These are phyloP conservation scores for Temnothorax rugatulus DNA, from an alignment of 2,888 invertebrate genomes.

Conservation along the genomic window DNA sequence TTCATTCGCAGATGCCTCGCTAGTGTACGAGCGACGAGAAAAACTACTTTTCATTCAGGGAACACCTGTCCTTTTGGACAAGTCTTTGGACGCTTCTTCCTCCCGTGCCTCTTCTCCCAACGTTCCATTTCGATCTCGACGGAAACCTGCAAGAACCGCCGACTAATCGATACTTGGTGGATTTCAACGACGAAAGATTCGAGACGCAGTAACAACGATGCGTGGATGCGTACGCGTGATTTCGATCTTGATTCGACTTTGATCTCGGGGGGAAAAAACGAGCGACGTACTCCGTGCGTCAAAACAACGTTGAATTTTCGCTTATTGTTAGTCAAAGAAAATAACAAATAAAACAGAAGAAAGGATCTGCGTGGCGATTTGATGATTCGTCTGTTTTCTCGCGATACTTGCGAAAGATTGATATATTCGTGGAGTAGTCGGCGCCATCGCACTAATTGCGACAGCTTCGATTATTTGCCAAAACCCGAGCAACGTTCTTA, in stretches of 20 bases:
- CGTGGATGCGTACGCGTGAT: background rate
- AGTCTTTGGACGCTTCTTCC: background rate
- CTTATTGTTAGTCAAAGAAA: background rate
- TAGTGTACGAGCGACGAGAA: background rate
- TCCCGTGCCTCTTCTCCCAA: background rate
- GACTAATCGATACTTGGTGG: background rate
- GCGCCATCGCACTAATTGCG: constrained; percentile 22
- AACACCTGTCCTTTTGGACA: constrained; percentile 16
- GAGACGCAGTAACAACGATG: background rate
- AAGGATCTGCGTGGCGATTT: background rate
- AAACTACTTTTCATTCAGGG: background rate
- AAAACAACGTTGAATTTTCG: constrained; percentile 32
- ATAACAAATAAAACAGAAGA: background rate
- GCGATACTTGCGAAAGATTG: constrained; percentile 39
- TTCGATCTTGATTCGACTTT: constrained; percentile 29
- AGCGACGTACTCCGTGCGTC: background rate
- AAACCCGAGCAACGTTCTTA: constrained; percentile 22
- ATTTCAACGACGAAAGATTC: background rate
- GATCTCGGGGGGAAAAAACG: background rate
- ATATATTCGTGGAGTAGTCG: background rate
- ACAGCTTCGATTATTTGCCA: constrained; percentile 29
- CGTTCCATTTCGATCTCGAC: background rate
- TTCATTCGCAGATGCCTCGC: constrained; percentile 19
- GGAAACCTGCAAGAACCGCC: background rate
- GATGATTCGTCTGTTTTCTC: background rate